phyloP scores from a whole-genome alignment of 2,113 vertebrate species.

The Aptenodytes forsteri region DNA sequence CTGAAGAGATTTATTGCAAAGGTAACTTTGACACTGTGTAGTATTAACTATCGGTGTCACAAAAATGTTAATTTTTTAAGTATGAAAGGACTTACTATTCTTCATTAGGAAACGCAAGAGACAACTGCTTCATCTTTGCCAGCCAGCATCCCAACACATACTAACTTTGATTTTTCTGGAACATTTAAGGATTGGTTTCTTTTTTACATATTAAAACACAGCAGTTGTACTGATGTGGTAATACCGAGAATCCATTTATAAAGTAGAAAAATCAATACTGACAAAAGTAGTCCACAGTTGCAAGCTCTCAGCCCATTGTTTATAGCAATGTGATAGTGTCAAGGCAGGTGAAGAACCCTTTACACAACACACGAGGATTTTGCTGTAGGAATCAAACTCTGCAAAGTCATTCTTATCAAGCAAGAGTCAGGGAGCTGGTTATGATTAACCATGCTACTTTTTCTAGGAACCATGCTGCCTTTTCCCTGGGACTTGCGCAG shows the following conservation, averaged over 20 bases:
- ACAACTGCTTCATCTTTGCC: background rate
- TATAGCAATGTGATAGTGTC: background rate
- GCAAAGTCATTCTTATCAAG: background rate
- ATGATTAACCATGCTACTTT: background rate
- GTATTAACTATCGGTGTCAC: background rate
- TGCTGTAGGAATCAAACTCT: background rate
- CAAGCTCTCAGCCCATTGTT: background rate
- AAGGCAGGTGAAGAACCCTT: background rate
- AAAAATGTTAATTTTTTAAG: background rate
- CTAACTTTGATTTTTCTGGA: background rate
- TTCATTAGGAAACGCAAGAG: background rate
- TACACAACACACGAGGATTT: background rate
- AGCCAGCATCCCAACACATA: background rate
- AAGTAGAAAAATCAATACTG: background rate
- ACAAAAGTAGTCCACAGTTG: background rate
- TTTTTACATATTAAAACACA: background rate
- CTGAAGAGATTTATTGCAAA: slow-evolving; percentile 76
- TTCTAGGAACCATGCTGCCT: background rate
- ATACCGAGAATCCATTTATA: background rate
- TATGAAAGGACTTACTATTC: background rate
- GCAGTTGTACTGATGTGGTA: background rate
- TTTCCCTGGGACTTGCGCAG: background rate
- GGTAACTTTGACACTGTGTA: slow-evolving; percentile 7
- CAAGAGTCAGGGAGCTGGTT: background rate
- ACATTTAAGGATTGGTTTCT: background rate